These are phyloP conservation scores for Rhynchonycteris naso DNA, from an alignment of 2,797 vertebrate species.

Conservation along the genomic window DNA sequence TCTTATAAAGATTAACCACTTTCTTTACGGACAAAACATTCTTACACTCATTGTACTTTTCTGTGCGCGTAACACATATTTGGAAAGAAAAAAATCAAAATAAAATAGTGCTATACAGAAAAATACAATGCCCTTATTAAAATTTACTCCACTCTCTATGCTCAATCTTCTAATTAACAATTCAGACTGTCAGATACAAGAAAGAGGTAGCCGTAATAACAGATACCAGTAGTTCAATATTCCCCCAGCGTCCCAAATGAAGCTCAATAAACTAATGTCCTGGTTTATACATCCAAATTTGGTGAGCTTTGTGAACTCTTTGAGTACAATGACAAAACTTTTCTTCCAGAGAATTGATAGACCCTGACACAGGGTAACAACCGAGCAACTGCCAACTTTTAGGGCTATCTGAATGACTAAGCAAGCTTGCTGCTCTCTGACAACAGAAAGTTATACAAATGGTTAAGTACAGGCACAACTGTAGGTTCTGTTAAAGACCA, in stretches of 20 bases:
- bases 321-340: not conserved
- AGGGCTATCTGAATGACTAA: constrained; percentile 26
- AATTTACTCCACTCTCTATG: not conserved
- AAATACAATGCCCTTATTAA: constrained; percentile 19
- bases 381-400: not conserved
- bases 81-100: constrained; percentile 25
- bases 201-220: not conserved
- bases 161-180: constrained; percentile 41
- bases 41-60: not conserved
- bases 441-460: constrained; percentile 40
- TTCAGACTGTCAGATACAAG: not conserved
- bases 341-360: constrained; percentile 19
- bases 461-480: not conserved
- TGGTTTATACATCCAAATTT: not conserved
- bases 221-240: not conserved
- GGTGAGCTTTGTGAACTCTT: constrained; percentile 13
- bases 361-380: not conserved
- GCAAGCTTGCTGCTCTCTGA: constrained; percentile 3
- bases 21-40: not conserved
- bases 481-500: not conserved
- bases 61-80: not conserved
- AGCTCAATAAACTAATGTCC: not conserved
- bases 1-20: constrained; percentile 14
- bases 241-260: not conserved
- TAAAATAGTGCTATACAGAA: not conserved